Conservation (phyloP, 2,797 vertebrate species). For the Gadopsis marmoratus region DNA sequence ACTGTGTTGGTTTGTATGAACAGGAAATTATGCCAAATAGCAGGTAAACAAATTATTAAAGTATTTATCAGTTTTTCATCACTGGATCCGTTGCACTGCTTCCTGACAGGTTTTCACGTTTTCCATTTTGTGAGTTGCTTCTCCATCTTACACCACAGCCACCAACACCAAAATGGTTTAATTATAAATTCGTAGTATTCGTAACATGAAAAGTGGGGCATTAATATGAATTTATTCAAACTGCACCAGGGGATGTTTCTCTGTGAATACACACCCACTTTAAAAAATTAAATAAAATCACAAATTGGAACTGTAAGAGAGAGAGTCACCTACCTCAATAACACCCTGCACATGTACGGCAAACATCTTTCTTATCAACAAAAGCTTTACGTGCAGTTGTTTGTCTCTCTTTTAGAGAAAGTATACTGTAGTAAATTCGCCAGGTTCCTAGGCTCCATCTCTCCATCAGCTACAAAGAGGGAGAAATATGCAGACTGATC, state of each 20-base stretch:
- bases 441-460: neutral
- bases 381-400: too few relatives aligned
- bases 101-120: neutral
- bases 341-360: neutral
- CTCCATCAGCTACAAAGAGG: neutral
- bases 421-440: too few relatives aligned
- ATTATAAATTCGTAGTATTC: neutral
- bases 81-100: too few relatives aligned
- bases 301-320: neutral
- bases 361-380: too few relatives aligned
- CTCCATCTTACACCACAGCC: neutral
- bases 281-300: neutral
- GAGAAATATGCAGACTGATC: neutral
- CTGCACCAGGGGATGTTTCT: neutral
- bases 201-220: neutral
- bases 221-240: slow-evolving; percentile 42
- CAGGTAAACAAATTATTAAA: neutral
- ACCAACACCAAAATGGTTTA: neutral
- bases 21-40: neutral
- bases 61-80: neutral
- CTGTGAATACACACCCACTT: neutral
- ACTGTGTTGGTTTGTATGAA: neutral
- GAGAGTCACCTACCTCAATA: neutral
- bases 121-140: neutral
- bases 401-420: too few relatives aligned